phyloP scores from a whole-genome alignment of 2,888 invertebrate genomes.

The Agrochola circellaris region DNA sequence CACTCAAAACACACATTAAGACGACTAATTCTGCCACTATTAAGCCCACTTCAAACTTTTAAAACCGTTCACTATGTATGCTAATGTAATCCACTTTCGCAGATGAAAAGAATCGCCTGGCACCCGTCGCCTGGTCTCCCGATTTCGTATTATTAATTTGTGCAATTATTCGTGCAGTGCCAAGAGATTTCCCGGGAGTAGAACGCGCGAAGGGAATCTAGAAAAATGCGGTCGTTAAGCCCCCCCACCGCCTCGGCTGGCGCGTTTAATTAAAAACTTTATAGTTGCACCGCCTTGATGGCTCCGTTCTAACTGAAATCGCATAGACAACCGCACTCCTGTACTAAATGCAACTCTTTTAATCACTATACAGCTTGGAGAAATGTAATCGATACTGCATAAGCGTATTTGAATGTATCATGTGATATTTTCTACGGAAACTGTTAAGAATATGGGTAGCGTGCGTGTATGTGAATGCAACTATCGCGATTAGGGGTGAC shows the following conservation, averaged over 20 bases:
- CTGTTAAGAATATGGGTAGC: conserved; percentile 59
- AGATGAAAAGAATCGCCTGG: conserved; percentile 74
- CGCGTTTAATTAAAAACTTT: conserved; percentile 88
- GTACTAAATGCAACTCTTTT: conserved; percentile 59
- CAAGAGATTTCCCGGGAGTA: conserved; percentile 84
- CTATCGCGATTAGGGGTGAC: conserved; percentile 67
- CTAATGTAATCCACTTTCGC: conserved; percentile 77
- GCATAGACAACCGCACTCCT: conserved; percentile 66
- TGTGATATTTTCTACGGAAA: conserved; percentile 48
- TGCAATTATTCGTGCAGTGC: conserved; percentile 84
- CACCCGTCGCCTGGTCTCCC: conserved; percentile 72
- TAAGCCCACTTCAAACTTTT: conserved; percentile 69
- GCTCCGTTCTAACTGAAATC: conserved; percentile 71
- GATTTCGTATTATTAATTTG: conserved; percentile 86
- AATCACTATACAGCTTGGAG: conserved; percentile 38
- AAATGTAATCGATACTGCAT: conserved; percentile 39
- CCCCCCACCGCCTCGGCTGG: conserved; percentile 74
- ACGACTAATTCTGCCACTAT: conserved; percentile 69
- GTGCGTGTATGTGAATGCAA: conserved; percentile 65
- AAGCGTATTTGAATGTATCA: conserved; percentile 49
- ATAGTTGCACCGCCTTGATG: conserved; percentile 80
- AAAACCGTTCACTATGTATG: conserved; percentile 72
- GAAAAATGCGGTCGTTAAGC: conserved; percentile 88
- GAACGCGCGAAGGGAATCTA: conserved; percentile 81
- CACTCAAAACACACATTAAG: conserved; percentile 64